Base-by-base conservation (phyloP, 2,113 vertebrate genomes). In the Gorsachius goisagi region DNA sequence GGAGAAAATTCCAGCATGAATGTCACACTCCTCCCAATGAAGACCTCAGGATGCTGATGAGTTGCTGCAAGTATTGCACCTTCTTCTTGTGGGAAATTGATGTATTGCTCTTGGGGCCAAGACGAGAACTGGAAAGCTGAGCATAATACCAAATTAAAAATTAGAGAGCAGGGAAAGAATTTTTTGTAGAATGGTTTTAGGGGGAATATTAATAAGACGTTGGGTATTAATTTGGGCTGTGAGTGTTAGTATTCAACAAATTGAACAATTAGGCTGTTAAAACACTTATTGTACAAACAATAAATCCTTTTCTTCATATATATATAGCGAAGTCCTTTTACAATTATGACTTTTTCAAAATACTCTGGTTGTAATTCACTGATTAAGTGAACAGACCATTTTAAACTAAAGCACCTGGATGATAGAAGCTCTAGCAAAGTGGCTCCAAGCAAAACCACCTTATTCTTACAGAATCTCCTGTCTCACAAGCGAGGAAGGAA, bases 91-190 rank as follows among this genome's bases (percentile, higher is more conserved):
- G 7, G 17, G 20, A 63, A 32, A 32, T 12, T 28, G 5, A 50
- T 30, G 2, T 19, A 22, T 59, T 73, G 16, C 20, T 33, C 30
- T 47, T 41, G 12, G 22, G 32, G 62, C 8, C 30, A 77, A 66
- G 64, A 56, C 4, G 7, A 49, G 5, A 15, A 8, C 7, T 44
- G 14, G 15, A 85, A 85, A 92, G 23, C 16, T 53, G 17, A 78
- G 30, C 4, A 39, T 74, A 64, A 85, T 47, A 62, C 8, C 13
- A 52, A 75, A 49, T 4, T 37, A 18, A 56, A 74, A 85, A 56
- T 20, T 1, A 77, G 28, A 10, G 9, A 78, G 6, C 39, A 71
- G 20, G n/a, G 44, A 90, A 47, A 1, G 0, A 0, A 1, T 66
- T 85, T 66, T 85, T 15, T 83, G 3, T 30, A 6, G 30, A 66